phyloP scores from a whole-genome alignment of 2,113 vertebrate species.

The Perccottus glenii region DNA sequence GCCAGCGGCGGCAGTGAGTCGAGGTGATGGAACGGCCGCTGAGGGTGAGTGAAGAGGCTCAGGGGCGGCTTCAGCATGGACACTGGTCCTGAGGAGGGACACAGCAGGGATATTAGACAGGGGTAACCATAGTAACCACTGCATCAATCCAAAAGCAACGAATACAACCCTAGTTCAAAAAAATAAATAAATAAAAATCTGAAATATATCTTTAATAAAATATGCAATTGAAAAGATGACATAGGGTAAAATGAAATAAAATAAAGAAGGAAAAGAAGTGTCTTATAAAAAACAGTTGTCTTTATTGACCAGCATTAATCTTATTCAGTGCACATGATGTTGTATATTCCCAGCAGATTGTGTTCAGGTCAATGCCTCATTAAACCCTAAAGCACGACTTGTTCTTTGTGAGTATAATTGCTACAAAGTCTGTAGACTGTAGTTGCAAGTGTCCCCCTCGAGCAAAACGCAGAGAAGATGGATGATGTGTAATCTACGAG shows the following conservation, averaged over 20 bases:
- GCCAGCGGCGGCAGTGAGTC: slow-evolving; percentile 79
- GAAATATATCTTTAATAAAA: too few relatives aligned
- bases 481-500: not conserved
- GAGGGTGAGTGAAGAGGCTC: slow-evolving; percentile 81
- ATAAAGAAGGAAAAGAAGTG: too few relatives aligned
- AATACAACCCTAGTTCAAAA: too few relatives aligned
- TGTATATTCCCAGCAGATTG: not conserved
- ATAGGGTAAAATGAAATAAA: too few relatives aligned
- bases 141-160: too few relatives aligned
- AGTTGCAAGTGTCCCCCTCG: not conserved
- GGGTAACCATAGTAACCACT: not conserved
- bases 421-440: not conserved
- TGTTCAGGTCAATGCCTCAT: not conserved
- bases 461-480: not conserved
- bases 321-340: not conserved
- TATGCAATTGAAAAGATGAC: too few relatives aligned
- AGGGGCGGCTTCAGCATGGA: slow-evolving; percentile 73
- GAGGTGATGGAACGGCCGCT: slow-evolving; percentile 82
- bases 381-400: not conserved
- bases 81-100: slow-evolving; percentile 71
- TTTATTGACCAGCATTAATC: too few relatives aligned
- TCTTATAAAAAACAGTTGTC: too few relatives aligned
- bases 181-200: too few relatives aligned
- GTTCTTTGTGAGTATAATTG: not conserved
- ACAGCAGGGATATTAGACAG: not conserved